phyloP scores from a whole-genome alignment of 2,797 vertebrate genomes.

The Decapterus maruadsi region DNA sequence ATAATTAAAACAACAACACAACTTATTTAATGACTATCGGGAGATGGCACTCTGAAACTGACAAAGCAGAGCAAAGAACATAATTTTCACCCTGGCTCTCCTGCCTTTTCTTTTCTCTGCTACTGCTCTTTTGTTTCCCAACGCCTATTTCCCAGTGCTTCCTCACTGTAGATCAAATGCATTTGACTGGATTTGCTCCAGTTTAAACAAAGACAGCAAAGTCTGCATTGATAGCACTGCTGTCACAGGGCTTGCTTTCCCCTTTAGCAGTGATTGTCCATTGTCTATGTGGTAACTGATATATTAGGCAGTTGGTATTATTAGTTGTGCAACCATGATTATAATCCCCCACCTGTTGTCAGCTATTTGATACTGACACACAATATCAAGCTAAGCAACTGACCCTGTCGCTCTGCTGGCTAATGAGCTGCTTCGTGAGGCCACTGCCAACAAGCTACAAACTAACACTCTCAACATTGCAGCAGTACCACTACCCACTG shows the following conservation, averaged over 20 bases:
- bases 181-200: constrained; percentile 68
- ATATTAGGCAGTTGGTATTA: constrained; percentile 78
- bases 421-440: constrained; percentile 75
- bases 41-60: constrained; percentile 84
- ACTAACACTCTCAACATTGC: constrained; percentile 17
- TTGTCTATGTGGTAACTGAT: constrained; percentile 74
- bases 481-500: constrained; percentile 1
- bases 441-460: constrained; percentile 49
- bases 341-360: constrained; percentile 83
- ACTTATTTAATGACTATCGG: constrained; percentile 89
- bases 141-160: constrained; percentile 42
- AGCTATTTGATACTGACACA: constrained; percentile 78
- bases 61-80: constrained; percentile 79
- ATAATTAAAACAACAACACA: constrained; percentile 92
- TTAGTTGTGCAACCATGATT: constrained; percentile 74
- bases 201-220: constrained; percentile 68
- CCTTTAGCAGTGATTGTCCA: constrained; percentile 68
- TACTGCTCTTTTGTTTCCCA: constrained; percentile 59
- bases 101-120: constrained; percentile 33
- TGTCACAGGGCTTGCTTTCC: constrained; percentile 51
- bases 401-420: constrained; percentile 63
- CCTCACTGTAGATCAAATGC: constrained; percentile 61
- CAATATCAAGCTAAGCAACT: constrained; percentile 75
- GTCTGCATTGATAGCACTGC: constrained; percentile 60
- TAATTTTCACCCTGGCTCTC: constrained; percentile 64